phyloP scores from a whole-genome alignment of 2,797 vertebrate species.

The Cyprinella venusta region DNA sequence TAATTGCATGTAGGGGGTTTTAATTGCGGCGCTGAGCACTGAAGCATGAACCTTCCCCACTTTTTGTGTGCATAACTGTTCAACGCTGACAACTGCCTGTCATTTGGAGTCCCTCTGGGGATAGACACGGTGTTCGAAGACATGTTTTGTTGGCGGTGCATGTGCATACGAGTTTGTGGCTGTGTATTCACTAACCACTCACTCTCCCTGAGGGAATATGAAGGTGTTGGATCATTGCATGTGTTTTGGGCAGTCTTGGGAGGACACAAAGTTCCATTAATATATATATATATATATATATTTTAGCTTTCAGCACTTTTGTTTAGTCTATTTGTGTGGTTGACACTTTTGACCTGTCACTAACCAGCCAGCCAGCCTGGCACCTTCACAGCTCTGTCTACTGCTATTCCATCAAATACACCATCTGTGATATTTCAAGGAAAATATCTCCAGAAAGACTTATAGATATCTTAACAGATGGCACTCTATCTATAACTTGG shows the following conservation, averaged over 20 bases:
- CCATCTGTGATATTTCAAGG: conserved; percentile 20
- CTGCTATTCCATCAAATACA: conserved; percentile 29
- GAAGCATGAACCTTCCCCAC: conserved; percentile 60
- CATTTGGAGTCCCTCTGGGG: conserved; percentile 66
- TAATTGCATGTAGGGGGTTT: conserved; percentile 61
- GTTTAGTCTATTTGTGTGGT: conserved; percentile 13
- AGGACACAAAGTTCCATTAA: conserved; percentile 9
- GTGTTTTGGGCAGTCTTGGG: neutral
- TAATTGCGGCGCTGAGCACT: conserved; percentile 65
- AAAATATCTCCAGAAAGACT: conserved; percentile 13
- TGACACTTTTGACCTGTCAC: conserved; percentile 50
- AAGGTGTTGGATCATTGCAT: neutral
- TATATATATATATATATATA: neutral
- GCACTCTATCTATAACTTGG: conserved; percentile 21
- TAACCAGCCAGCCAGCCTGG: conserved; percentile 40
- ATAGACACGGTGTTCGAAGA: conserved; percentile 42
- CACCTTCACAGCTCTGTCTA: conserved; percentile 31
- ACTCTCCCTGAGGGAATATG: conserved; percentile 15
- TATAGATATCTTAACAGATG: conserved; percentile 45
- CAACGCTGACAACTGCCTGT: conserved; percentile 76
- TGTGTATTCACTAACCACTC: conserved; percentile 36
- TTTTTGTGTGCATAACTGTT: conserved; percentile 66
- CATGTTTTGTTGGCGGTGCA: conserved; percentile 27
- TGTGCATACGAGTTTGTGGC: conserved; percentile 49
- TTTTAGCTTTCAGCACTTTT: conserved; percentile 30